These are phyloP conservation scores for Cryptoblepharus egeriae DNA, from an alignment of 2,797 vertebrate genomes.

Conservation along the genomic window DNA sequence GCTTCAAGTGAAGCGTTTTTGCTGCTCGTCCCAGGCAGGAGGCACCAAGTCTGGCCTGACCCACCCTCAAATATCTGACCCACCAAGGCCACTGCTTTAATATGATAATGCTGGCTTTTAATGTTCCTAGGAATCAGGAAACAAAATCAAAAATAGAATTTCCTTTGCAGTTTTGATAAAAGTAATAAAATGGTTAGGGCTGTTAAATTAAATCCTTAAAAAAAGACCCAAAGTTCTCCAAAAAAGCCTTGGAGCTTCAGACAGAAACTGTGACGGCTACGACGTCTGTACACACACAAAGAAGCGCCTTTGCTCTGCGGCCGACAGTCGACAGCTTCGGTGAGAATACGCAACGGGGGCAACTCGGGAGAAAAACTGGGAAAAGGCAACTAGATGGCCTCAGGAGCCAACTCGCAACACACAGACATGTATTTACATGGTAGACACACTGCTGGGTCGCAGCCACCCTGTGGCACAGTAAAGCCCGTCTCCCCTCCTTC, in stretches of 20 bases:
- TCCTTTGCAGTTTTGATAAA: constrained; percentile 70
- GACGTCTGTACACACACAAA: constrained; percentile 62
- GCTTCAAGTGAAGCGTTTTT: no score
- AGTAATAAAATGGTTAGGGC: constrained; percentile 79
- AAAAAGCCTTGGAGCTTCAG: constrained; percentile 49
- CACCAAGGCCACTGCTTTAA: not conserved
- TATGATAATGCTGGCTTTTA: constrained; percentile 57
- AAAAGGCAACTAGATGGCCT: constrained; percentile 2
- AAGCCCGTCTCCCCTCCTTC: constrained; percentile 1
- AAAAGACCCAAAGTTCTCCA: constrained; percentile 64
- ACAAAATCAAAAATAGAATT: constrained; percentile 78
- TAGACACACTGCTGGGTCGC: constrained; percentile 4
- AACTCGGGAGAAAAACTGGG: constrained; percentile 7
- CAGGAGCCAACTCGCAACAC: not conserved
- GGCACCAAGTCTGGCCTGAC: not conserved
- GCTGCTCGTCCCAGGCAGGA: not conserved
- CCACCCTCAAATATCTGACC: not conserved
- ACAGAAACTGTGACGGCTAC: constrained; percentile 65
- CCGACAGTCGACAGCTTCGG: constrained; percentile 3
- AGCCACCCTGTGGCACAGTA: not conserved
- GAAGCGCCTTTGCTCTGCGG: constrained; percentile 19
- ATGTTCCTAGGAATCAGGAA: constrained; percentile 68
- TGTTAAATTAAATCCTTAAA: constrained; percentile 82
- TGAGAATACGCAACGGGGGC: constrained; percentile 25
- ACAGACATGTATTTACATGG: constrained; percentile 58